Evolutionary conservation across 1,140 invertebrate genomes (phyloP).

Genomic region (Steinernema khuongi): DNA sequence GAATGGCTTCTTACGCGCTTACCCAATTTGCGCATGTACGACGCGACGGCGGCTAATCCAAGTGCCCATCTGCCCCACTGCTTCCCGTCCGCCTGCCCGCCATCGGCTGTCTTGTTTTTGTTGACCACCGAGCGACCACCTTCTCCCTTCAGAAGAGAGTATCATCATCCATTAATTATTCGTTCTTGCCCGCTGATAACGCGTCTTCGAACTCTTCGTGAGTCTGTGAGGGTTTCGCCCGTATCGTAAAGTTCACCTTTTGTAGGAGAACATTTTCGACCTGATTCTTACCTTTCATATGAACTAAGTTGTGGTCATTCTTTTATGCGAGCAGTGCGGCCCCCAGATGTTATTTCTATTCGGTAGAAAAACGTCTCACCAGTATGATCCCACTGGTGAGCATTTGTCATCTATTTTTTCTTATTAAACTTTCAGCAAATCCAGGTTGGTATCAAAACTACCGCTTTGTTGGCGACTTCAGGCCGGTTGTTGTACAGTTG

Average conservation of each 20-base stretch:
- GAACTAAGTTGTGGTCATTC: too few species aligned
- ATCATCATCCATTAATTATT: slow-evolving; percentile 17
- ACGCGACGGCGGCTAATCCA: not conserved
- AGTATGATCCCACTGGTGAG: too few species aligned
- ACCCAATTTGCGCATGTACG: not conserved
- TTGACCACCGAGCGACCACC: slow-evolving; percentile 10
- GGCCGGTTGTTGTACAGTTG: too few species aligned
- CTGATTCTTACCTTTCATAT: too few species aligned
- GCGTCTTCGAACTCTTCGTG: not conserved
- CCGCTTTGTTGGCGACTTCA: too few species aligned
- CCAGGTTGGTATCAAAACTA: too few species aligned
- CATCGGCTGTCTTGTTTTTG: slow-evolving; percentile 14
- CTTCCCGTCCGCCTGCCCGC: not conserved
- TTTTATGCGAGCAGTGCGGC: too few species aligned
- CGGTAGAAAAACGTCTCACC: too few species aligned
- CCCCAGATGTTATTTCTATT: too few species aligned
- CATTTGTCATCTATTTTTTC: too few species aligned
- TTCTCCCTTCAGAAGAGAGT: not conserved
- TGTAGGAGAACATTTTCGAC: too few species aligned
- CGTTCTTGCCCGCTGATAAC: slow-evolving; percentile 4
- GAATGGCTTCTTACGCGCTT: not conserved
- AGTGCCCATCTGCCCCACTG: not conserved
- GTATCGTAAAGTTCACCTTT: slow-evolving; percentile 12
- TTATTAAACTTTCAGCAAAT: too few species aligned
- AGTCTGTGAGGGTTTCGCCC: not conserved